Evolutionary conservation across 2,797 vertebrate species (phyloP).

Genomic region (Pantherophis vulpinus): DNA sequence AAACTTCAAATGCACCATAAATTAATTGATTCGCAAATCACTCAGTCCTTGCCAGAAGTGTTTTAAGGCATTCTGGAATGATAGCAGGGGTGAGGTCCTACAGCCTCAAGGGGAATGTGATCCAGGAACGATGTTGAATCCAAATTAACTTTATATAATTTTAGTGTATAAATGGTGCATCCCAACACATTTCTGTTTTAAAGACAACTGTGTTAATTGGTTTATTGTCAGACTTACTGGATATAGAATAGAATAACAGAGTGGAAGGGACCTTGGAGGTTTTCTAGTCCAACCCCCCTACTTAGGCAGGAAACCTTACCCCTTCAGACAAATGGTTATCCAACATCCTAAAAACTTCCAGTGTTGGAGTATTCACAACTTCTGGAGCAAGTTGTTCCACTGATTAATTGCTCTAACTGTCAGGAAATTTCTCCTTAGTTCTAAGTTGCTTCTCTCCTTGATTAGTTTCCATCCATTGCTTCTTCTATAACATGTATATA

Average conservation of each 20-base stretch:
- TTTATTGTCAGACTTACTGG: background rate
- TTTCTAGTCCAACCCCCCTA: too few species aligned
- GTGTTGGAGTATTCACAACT: too few species aligned
- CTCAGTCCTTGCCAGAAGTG: background rate
- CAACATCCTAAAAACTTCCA: too few species aligned
- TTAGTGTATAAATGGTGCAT: background rate
- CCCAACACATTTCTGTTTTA: background rate
- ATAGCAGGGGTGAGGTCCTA: background rate
- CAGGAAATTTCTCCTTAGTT: too few species aligned
- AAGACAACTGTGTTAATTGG: background rate
- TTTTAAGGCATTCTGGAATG: background rate
- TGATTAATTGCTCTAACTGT: too few species aligned
- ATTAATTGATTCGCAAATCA: background rate
- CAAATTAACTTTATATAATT: background rate
- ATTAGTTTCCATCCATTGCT: too few species aligned
- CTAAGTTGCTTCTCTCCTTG: too few species aligned
- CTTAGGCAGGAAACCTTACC: too few species aligned
- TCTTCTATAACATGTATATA: background rate
- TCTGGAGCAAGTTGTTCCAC: too few species aligned
- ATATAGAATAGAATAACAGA: background rate
- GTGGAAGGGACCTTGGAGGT: too few species aligned
- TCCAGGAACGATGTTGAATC: background rate
- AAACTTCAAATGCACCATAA: background rate
- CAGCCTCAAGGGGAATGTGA: background rate
- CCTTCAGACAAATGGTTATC: too few species aligned